Percentiles rank a stretch among this genome's conserved stretches.
These are phyloP conservation scores for Calonectris borealis DNA, from an alignment of 2,113 vertebrate species.

Conservation along the genomic window DNA sequence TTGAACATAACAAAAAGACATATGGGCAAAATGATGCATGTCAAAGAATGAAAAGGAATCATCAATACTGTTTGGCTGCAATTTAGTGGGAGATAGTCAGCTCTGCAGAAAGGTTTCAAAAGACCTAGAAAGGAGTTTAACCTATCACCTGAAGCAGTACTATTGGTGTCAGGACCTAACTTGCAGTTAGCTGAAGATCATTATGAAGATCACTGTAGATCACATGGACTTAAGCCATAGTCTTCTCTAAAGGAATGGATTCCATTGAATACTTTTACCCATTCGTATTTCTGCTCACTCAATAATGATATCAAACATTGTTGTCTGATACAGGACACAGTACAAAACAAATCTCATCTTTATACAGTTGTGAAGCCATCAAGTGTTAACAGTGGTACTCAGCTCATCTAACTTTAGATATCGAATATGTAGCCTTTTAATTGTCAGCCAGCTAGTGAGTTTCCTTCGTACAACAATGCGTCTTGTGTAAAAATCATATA, in stretches of 20 bases:
- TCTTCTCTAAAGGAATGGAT: neutral
- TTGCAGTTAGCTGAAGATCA: neutral
- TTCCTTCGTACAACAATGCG: rapidly evolving
- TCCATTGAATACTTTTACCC: neutral
- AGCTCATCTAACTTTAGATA: neutral
- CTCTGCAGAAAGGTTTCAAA: neutral
- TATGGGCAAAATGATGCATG: neutral
- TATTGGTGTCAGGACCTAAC: neutral
- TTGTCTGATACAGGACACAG: neutral
- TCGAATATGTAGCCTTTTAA: neutral
- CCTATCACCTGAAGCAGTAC: neutral
- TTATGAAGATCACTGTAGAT: neutral
- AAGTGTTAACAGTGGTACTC: neutral
- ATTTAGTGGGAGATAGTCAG: neutral
- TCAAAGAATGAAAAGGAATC: neutral
- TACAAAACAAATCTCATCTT: neutral
- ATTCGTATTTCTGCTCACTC: rapidly evolving
- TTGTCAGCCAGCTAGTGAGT: neutral
- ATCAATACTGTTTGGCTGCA: too few species aligned
- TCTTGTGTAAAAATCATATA: neutral
- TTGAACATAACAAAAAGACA: neutral
- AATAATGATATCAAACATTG: neutral
- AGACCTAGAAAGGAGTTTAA: neutral
- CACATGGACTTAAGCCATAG: neutral
- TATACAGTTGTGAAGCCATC: neutral